Evolutionary conservation across 2,888 invertebrate genomes (phyloP).

Genomic region (Psylliodes chrysocephalus): DNA sequence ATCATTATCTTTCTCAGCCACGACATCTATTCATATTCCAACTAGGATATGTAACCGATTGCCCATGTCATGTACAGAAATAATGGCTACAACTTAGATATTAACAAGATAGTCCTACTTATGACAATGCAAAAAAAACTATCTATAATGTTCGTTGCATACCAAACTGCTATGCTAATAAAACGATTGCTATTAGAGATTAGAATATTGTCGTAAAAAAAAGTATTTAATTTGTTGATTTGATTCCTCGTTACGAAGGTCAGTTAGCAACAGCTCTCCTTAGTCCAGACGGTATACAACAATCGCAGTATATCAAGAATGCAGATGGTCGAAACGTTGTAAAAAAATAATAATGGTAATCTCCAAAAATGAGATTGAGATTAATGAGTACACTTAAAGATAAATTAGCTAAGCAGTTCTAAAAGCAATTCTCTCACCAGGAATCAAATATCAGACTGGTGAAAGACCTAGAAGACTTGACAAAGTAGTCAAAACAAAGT

Average conservation of each 20-base stretch:
- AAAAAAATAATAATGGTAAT: too few relatives aligned
- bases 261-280: not conserved
- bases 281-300: not conserved
- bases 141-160: slow-evolving; percentile 1
- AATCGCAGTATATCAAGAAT: not conserved
- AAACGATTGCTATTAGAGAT: slow-evolving; percentile 4
- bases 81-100: not conserved
- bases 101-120: not conserved
- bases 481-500: too few relatives aligned
- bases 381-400: too few relatives aligned
- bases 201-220: slow-evolving; percentile 9
- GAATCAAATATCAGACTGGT: too few relatives aligned
- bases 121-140: not conserved
- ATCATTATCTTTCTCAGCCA: too few relatives aligned
- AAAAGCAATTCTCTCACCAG: too few relatives aligned
- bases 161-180: slow-evolving; percentile 12
- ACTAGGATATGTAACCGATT: not conserved
- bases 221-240: slow-evolving; percentile 12
- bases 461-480: too few relatives aligned
- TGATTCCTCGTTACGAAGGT: slow-evolving; percentile 12
- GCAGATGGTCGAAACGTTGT: too few relatives aligned
- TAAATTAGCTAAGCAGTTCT: too few relatives aligned
- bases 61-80: not conserved
- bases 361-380: too few relatives aligned
- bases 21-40: not conserved